These are phyloP conservation scores for Troglohyphantes excavatus DNA, from an alignment of 2,888 invertebrate species.

Conservation along the genomic window DNA sequence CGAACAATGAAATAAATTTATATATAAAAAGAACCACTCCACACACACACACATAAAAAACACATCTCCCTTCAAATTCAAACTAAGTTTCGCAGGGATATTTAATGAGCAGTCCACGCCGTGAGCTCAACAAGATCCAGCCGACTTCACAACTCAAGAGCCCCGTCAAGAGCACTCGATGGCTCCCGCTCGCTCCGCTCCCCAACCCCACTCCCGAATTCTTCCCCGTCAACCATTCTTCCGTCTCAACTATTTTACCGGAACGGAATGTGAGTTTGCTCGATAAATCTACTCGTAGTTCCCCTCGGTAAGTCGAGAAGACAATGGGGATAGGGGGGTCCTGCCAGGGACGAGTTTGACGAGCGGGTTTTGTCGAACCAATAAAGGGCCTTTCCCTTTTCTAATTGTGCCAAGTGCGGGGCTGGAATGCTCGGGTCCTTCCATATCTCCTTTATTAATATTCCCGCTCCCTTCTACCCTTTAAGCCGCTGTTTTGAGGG, in stretches of 20 bases:
- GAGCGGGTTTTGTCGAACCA: constrained; percentile 54
- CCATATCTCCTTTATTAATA: constrained; percentile 68
- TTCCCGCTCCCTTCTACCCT: constrained; percentile 2
- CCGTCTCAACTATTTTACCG: constrained; percentile 57
- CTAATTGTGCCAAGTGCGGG: constrained; percentile 53
- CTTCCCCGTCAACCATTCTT: constrained; percentile 42
- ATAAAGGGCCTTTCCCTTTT: constrained; percentile 51
- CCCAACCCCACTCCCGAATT: neutral
- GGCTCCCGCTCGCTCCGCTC: neutral
- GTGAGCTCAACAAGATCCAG: constrained; percentile 40
- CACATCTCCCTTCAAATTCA: neutral
- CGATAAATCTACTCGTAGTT: constrained; percentile 60
- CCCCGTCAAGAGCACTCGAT: constrained; percentile 66
- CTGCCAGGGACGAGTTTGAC: constrained; percentile 25
- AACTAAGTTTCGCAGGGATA: constrained; percentile 30
- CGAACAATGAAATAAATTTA: constrained; percentile 1
- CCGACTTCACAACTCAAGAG: constrained; percentile 13
- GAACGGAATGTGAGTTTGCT: constrained; percentile 69
- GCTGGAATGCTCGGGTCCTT: constrained; percentile 34
- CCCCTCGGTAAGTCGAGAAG: constrained; percentile 10
- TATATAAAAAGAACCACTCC: neutral
- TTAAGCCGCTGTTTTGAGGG: constrained; percentile 4
- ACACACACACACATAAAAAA: neutral
- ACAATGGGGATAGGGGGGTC: constrained; percentile 39
- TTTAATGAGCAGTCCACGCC: constrained; percentile 56